phyloP scores from a whole-genome alignment of 2,888 invertebrate genomes.

The Drosophila barbarae region DNA sequence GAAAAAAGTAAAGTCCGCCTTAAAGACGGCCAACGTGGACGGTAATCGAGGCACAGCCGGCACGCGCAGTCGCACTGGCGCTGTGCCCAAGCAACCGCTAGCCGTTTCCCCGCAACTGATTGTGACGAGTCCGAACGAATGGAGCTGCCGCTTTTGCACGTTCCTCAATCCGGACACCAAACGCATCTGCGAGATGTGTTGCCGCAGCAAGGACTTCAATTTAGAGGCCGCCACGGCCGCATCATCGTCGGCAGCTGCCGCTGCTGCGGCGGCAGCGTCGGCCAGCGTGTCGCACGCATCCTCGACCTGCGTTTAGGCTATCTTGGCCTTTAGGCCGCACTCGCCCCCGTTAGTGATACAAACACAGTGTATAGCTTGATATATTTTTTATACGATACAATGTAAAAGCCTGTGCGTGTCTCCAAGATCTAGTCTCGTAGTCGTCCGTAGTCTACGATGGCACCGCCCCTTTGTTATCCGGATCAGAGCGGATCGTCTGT shows the following conservation, averaged over 20 bases:
- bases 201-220: conserved; percentile 80
- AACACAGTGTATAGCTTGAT: conserved; percentile 50
- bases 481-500: conserved; percentile 14
- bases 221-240: conserved; percentile 75
- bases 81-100: conserved; percentile 63
- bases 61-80: conserved; percentile 44
- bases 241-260: conserved; percentile 53
- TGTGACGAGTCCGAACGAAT: conserved; percentile 79
- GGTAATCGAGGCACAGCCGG: conserved; percentile 40
- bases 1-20: conserved; percentile 67
- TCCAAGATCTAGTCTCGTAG: conserved; percentile 62
- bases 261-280: conserved; percentile 40
- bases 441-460: conserved; percentile 29
- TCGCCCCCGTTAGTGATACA: conserved; percentile 59
- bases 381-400: conserved; percentile 66
- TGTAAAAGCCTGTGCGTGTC: conserved; percentile 58
- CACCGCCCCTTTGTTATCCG: conserved; percentile 22
- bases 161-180: conserved; percentile 82
- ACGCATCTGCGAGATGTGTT: conserved; percentile 86
- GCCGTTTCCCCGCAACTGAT: conserved; percentile 70
- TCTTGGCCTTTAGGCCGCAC: conserved; percentile 5
- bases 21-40: conserved; percentile 64
- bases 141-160: conserved; percentile 86
- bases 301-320: conserved; percentile 77
- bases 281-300: conserved; percentile 68